Base-by-base conservation (phyloP, 2,888 invertebrate species). In the Drosophila nr. medialis region DNA sequence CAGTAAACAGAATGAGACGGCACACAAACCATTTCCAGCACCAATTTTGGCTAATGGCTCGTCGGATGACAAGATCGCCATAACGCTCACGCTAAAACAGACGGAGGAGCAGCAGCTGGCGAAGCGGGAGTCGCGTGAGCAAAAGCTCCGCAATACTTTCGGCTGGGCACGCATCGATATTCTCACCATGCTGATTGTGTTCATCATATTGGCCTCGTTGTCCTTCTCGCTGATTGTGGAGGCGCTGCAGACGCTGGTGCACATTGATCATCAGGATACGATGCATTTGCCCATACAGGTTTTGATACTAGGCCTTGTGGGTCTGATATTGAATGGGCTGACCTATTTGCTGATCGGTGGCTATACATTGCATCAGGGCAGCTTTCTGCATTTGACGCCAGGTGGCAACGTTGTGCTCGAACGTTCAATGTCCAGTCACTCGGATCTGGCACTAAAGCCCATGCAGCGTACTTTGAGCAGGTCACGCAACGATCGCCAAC, bases 161-260 rank as follows among this genome's bases (percentile, higher is more conserved):
- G 98, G 98, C 11, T 98, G 98, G 98, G 96, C 97, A 4, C 95
- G 98, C 75, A 96, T 98, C 60, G 97, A 98, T 88, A 96, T 98
- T n/a, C 94, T 98, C 10, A 96, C 96, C 49, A 95, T 97, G 94
- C 93, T 98, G 50, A 95, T 96, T 4, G 96, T 96, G 59, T 96
- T 96, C 92, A 96, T 97, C 48, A 96, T 98, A 80, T 94, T 98
- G 74, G 96, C 96, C 0, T 97, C 98, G 0, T 95, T 98, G 71
- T 96, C 96, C 51, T 96, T 98, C 90, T 97, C 97, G 0, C 93
- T 97, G 53, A 93, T 96, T 7, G 95, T 97, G 7, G 97, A 98
- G 93, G 96, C 97, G 0, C 90, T 97, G 49, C 97, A 97, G 91
- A 96, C 96, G 0, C 94, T 97, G 49, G 94, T 96, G 1, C 97